Base-by-base conservation (phyloP, 2,888 invertebrate species). In the Hirtodrosophila alboralis region DNA sequence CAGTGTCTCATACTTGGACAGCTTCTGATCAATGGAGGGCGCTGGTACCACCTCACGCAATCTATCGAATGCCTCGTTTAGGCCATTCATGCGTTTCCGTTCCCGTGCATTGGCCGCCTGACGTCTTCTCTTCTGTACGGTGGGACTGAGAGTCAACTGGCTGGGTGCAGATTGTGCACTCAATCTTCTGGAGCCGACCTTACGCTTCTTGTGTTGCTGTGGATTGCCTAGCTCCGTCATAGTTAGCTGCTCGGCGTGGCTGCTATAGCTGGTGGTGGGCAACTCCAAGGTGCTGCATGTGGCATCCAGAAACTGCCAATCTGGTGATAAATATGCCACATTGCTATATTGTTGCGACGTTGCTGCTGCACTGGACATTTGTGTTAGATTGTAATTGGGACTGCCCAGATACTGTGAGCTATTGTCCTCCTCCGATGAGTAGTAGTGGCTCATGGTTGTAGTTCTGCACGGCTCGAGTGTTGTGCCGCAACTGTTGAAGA, bases 1-100 rank as follows among this genome's bases (percentile, higher is more conserved):
- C 21, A 95, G 90, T 0, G 95, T 95, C 88, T 95, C 95, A 86
- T 93, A 95, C 90, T 95, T 95, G 73, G 95, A 95, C 28, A 95
- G 90, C 88, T 95, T 94, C 80, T 94, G 93, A 79, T 95, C 94
- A 47, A 93, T 93, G 2, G 94, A 93, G 7, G 94, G 91, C 4
- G 94, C 94, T 0, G 95, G 95, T 14, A 95, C 94, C 12, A 95
- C 95, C 79, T 93, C 93, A 14, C 95, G 91, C 4, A 95, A 90
- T 48, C 93, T 86, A 90, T 95, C 95, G 85, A 95, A 95, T 0
- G 95, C 95, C 67, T 93, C 93, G 88, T 95, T 95, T 27, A 95
- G 89, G n/a, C 94, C 94, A 86, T 94, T 94, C 95, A 95, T 95
- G 31, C 95, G 91, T 43, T 94, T 91, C 38, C 95, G 90, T 88